Conservation (phyloP, 2,888 invertebrate species). For the Drosophila affinis region DNA sequence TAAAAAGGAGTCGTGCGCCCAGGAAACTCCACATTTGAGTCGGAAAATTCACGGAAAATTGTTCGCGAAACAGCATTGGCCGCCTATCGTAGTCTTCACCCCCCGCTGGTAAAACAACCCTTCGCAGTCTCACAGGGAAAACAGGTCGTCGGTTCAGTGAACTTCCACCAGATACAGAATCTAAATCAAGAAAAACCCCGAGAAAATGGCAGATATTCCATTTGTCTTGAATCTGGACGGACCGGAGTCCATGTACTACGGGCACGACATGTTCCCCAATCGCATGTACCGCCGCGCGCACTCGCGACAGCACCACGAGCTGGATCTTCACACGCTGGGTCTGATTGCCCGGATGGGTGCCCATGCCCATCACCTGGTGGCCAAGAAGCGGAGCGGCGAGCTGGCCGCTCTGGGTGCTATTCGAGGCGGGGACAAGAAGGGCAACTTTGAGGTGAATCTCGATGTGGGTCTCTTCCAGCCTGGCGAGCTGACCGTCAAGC, state of each 20-base stretch:
- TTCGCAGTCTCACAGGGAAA: slow-evolving; percentile 33
- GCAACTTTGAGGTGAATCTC: slow-evolving; percentile 87
- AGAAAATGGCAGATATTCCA: slow-evolving; percentile 78
- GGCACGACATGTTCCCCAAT: slow-evolving; percentile 80
- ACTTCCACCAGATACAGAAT: slow-evolving; percentile 65
- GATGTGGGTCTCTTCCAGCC: slow-evolving; percentile 90
- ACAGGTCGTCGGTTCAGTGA: slow-evolving; percentile 65
- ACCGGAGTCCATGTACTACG: slow-evolving; percentile 77
- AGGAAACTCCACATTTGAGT: slow-evolving; percentile 61
- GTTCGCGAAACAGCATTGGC: neutral
- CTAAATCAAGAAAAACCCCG: slow-evolving; percentile 5
- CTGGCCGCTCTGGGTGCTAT: slow-evolving; percentile 42
- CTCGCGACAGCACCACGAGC: slow-evolving; percentile 69
- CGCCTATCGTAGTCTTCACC: neutral
- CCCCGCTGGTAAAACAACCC: slow-evolving; percentile 52
- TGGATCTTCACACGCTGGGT: slow-evolving; percentile 78
- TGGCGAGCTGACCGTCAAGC: slow-evolving; percentile 88
- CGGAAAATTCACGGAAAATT: slow-evolving; percentile 44
- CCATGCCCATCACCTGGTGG: slow-evolving; percentile 72
- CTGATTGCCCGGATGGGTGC: slow-evolving; percentile 77
- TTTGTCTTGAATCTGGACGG: slow-evolving; percentile 79
- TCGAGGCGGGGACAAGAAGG: slow-evolving; percentile 85
- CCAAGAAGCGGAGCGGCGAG: slow-evolving; percentile 57
- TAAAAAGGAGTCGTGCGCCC: slow-evolving; percentile 44
- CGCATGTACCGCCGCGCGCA: slow-evolving; percentile 76